Conservation (phyloP, 2,888 invertebrate genomes). For the Drosophila gaucha region DNA sequence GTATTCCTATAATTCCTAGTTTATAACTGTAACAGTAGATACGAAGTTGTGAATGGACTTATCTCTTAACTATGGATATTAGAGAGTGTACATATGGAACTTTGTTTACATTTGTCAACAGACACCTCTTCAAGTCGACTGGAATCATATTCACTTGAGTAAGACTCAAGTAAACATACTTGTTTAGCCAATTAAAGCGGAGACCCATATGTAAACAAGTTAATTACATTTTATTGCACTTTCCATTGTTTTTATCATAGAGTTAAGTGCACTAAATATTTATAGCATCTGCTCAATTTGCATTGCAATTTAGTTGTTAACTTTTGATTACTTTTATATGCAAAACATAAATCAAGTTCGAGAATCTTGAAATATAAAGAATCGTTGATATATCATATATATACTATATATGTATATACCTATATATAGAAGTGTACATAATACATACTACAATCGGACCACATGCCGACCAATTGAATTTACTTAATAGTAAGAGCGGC, state of each 20-base stretch:
- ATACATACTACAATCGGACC: not conserved
- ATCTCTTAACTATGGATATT: conserved; percentile 1
- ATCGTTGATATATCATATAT: no score
- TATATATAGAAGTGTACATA: not conserved
- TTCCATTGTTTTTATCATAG: conserved; percentile 23
- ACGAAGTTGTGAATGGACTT: not conserved
- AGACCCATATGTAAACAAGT: conserved; percentile 38
- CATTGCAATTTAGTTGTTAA: conserved; percentile 8
- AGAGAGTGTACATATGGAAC: not conserved
- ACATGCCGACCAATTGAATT: conserved; percentile 20
- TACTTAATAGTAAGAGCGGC: conserved; percentile 8
- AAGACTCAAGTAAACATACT: not conserved
- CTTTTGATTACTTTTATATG: not conserved
- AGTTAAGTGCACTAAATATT: conserved; percentile 6
- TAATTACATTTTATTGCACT: conserved; percentile 39
- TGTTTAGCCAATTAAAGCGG: conserved; percentile 16
- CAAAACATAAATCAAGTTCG: not conserved
- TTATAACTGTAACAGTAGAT: no score
- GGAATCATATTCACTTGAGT: not conserved
- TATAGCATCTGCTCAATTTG: conserved; percentile 3
- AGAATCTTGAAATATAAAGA: no score
- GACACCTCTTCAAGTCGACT: not conserved
- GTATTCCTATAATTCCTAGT: no score
- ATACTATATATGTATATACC: not conserved
- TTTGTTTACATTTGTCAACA: not conserved